phyloP scores from a whole-genome alignment of 2,888 invertebrate species.

The Nycteola revayana region DNA sequence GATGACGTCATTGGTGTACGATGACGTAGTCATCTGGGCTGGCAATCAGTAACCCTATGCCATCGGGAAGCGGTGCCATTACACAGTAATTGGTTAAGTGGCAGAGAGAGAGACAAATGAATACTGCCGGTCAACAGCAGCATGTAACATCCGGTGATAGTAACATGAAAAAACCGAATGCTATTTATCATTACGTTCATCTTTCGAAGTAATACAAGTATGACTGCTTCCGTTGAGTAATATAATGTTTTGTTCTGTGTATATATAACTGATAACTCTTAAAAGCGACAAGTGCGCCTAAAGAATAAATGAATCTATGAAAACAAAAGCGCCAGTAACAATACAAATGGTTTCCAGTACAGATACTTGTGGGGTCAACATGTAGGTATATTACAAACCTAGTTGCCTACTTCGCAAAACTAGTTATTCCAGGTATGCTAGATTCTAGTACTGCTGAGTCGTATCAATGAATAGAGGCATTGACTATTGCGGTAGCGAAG shows the following conservation, averaged over 20 bases:
- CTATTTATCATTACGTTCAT: background rate
- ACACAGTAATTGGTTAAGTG: conserved; percentile 66
- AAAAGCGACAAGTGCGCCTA: too few relatives aligned
- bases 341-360: too few relatives aligned
- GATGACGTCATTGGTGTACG: conserved; percentile 66
- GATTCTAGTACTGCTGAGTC: conserved; percentile 1
- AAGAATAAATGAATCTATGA: too few relatives aligned
- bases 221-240: too few relatives aligned
- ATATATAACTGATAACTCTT: too few relatives aligned
- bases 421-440: conserved; percentile 44
- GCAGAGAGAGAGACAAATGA: conserved; percentile 30
- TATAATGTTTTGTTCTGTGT: too few relatives aligned
- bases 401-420: conserved; percentile 44
- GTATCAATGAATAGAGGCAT: conserved; percentile 17
- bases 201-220: too few relatives aligned
- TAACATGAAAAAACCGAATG: conserved; percentile 11
- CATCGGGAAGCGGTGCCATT: conserved; percentile 47
- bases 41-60: conserved; percentile 33
- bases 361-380: too few relatives aligned
- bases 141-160: conserved; percentile 46
- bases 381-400: too few relatives aligned
- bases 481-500: too few relatives aligned
- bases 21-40: conserved; percentile 63
- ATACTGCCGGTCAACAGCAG: background rate
- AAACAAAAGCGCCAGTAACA: too few relatives aligned